phyloP scores from a whole-genome alignment of 2,888 invertebrate species.

The Exephanes ischioxanthus region DNA sequence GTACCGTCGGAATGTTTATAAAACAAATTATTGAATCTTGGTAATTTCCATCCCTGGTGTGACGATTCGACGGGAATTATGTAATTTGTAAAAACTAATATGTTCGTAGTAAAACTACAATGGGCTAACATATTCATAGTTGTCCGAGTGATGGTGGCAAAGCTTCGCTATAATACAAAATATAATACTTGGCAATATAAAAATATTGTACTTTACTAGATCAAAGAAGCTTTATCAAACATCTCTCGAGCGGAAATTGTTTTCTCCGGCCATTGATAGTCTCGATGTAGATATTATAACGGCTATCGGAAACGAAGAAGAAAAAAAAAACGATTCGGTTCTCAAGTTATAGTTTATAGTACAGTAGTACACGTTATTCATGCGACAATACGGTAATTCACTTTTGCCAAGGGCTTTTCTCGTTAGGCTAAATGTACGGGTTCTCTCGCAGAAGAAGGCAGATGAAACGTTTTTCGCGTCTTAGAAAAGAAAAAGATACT shows the following conservation, averaged over 20 bases:
- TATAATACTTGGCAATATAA: constrained; percentile 50
- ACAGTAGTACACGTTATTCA: not conserved
- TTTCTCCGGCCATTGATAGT: not conserved
- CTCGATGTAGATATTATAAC: not conserved
- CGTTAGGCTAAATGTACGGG: constrained; percentile 47
- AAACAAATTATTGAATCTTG: not conserved
- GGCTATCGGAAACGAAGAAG: not conserved
- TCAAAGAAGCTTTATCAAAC: constrained; percentile 7
- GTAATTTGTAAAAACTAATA: constrained; percentile 2
- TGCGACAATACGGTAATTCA: constrained; percentile 21
- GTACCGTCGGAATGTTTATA: not conserved
- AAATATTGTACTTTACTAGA: constrained; percentile 47
- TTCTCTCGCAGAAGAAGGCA: constrained; percentile 34
- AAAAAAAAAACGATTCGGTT: not conserved
- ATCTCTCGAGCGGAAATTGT: constrained; percentile 17
- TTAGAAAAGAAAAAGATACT: not conserved
- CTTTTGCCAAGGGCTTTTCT: constrained; percentile 34
- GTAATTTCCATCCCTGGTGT: not conserved
- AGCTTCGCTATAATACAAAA: constrained; percentile 49
- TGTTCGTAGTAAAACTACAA: not conserved
- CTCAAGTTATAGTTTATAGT: not conserved
- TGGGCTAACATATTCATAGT: constrained; percentile 4
- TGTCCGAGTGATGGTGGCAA: constrained; percentile 15
- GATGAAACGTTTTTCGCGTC: constrained; percentile 27
- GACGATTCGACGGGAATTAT: not conserved